Evolutionary conservation across 2,888 invertebrate species (phyloP).

Genomic region (Yponomeuta plumbellus): DNA sequence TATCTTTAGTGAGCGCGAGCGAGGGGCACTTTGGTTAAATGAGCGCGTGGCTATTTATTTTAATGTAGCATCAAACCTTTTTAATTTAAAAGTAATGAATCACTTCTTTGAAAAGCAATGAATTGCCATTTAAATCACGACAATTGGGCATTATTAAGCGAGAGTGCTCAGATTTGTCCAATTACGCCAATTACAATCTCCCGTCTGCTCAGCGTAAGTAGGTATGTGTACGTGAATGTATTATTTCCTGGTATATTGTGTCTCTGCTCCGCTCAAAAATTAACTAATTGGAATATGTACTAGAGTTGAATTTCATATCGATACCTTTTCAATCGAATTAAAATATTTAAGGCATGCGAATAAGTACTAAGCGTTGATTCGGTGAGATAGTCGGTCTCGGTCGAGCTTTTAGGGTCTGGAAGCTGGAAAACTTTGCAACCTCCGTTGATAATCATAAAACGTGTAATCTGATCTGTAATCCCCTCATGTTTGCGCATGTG

Average conservation of each 20-base stretch:
- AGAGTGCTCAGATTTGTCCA: slow-evolving; percentile 71
- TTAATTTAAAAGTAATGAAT: slow-evolving; percentile 66
- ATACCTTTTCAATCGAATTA: background rate
- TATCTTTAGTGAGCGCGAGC: background rate
- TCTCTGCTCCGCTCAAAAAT: slow-evolving; percentile 69
- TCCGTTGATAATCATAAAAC: slow-evolving; percentile 27
- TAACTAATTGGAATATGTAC: slow-evolving; percentile 62
- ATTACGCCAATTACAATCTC: slow-evolving; percentile 75
- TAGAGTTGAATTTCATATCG: background rate
- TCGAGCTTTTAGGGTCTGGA: no score
- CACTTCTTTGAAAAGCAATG: slow-evolving; percentile 69
- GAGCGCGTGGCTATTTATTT: slow-evolving; percentile 12
- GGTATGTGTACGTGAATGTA: slow-evolving; percentile 40
- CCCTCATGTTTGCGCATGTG: slow-evolving; percentile 22
- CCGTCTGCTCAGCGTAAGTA: slow-evolving; percentile 48
- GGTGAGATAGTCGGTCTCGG: no score
- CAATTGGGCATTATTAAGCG: slow-evolving; percentile 68
- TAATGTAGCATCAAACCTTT: slow-evolving; percentile 38
- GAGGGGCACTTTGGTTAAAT: slow-evolving; percentile 9
- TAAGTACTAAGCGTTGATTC: no score
- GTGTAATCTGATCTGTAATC: slow-evolving; percentile 32
- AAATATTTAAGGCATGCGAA: no score
- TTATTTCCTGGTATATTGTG: slow-evolving; percentile 74
- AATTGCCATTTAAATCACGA: slow-evolving; percentile 70
- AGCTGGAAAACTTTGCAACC: background rate